These are phyloP conservation scores for Onychomys torridus DNA, from an alignment of 2,797 vertebrate genomes.

Conservation along the genomic window DNA sequence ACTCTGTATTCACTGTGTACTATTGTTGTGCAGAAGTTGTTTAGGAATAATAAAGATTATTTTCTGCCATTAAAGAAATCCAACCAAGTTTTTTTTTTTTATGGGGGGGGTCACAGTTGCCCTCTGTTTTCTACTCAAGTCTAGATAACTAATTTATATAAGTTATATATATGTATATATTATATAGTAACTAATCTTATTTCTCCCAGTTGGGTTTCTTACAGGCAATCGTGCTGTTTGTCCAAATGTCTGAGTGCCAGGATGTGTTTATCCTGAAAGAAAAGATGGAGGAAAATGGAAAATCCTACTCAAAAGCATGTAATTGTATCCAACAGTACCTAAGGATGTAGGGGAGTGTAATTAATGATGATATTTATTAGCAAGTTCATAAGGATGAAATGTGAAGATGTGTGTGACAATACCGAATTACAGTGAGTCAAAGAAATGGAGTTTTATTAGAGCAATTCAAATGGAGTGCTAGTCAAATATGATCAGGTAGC, in stretches of 20 bases:
- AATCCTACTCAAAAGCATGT: slow-evolving; percentile 48
- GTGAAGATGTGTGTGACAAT: slow-evolving; percentile 26
- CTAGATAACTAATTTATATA: background rate
- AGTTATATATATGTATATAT: too few relatives aligned
- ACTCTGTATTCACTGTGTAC: background rate
- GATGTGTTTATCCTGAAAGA: slow-evolving; percentile 40
- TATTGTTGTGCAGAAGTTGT: background rate
- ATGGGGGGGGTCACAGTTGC: background rate
- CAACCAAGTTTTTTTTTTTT: background rate
- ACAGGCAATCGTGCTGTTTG: background rate
- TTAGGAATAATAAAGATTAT: slow-evolving; percentile 32
- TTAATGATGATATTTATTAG: slow-evolving; percentile 64
- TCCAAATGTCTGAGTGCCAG: slow-evolving; percentile 34
- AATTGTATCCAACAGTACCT: background rate
- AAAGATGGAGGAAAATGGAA: slow-evolving; percentile 61
- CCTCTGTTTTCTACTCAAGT: background rate
- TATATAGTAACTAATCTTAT: background rate
- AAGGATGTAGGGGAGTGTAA: background rate
- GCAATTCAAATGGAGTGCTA: slow-evolving; percentile 71
- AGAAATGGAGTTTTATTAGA: slow-evolving; percentile 64
- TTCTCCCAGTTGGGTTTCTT: background rate
- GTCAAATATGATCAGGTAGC: slow-evolving; percentile 73
- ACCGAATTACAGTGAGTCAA: slow-evolving; percentile 33
- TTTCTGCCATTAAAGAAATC: slow-evolving; percentile 9
- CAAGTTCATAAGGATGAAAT: slow-evolving; percentile 52